Base-by-base conservation (phyloP, 2,797 vertebrate genomes). In the Myotis vivesi region DNA sequence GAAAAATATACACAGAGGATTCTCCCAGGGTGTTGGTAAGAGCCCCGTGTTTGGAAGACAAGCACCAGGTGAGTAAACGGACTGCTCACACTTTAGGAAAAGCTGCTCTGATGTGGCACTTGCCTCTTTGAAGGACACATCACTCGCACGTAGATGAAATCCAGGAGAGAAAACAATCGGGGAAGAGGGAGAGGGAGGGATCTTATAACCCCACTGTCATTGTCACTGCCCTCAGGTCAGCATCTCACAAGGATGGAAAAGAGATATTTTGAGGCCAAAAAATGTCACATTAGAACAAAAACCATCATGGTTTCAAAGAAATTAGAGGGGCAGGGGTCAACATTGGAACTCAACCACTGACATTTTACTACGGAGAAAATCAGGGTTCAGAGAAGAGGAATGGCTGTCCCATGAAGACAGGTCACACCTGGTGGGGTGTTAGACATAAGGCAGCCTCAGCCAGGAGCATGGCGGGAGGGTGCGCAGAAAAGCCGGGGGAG, bases 401-500 rank as follows among this genome's bases (percentile, higher is more conserved):
- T 3, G 33, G 22, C 80, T 33, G 25, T 28, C 11, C 7, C 53
- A 1, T 5, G 28, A 55, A 2, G 36, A 49, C 20, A 3, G 30
- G 66, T 53, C n/a, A 49, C 66, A 23, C 2, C 16, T 19, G 20
- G 28, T 3, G 57, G 53, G 6, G n/a, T n/a, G 16, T 25, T 13
- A 72, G 66, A 23, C 13, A 0, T 2, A 30, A 3, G 0, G 2
- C 0, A 62, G 38, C 28, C 41, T 68, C 9, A 83, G 10, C 5
- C 82, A 53, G 75, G 17, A 22, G 30, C 4, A 0, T 15, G 9
- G 7, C 5, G 36, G 17, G 4, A 4, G 11, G 55, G 17, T 28
- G 23, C 16, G 19, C 30, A 30, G 36, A 5, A 57, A 49, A n/a
- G 57, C 71, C 46, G 15, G 5, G 17, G 44, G 23, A 44, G 8